phyloP scores from a whole-genome alignment of 2,797 vertebrate genomes.

The Neosilurus mollespiculum region DNA sequence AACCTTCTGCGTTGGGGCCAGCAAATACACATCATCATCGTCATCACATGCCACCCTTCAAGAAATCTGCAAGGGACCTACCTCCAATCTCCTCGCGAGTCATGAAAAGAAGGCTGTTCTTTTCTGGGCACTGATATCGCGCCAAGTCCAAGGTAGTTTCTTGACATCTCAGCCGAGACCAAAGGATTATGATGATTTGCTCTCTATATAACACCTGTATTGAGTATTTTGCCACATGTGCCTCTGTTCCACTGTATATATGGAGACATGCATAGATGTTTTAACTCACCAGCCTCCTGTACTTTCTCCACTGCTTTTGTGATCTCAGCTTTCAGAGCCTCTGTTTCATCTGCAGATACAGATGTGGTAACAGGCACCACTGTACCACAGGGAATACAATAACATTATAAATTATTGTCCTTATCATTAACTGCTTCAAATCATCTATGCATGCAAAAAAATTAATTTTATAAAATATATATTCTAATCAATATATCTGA shows the following conservation, averaged over 20 bases:
- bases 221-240: not conserved
- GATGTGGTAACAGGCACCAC: constrained; percentile 87
- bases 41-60: too few species aligned
- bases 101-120: too few species aligned
- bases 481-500: not conserved
- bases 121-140: too few species aligned
- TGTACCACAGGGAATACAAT: constrained; percentile 56
- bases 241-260: not conserved
- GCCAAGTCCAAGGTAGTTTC: too few species aligned
- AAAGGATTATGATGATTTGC: not conserved
- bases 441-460: constrained; percentile 5
- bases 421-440: not conserved
- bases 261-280: not conserved
- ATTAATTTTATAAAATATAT: too few species aligned
- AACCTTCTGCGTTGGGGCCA: too few species aligned
- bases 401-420: not conserved
- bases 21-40: too few species aligned
- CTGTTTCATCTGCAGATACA: constrained; percentile 88
- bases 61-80: too few species aligned
- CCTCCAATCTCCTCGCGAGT: too few species aligned
- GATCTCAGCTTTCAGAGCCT: constrained; percentile 95
- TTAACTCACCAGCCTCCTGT: constrained; percentile 88
- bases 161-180: too few species aligned
- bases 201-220: not conserved
- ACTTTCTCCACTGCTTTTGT: constrained; percentile 96